These are phyloP conservation scores for Anniella stebbinsi DNA, from an alignment of 2,797 vertebrate genomes.

Conservation along the genomic window DNA sequence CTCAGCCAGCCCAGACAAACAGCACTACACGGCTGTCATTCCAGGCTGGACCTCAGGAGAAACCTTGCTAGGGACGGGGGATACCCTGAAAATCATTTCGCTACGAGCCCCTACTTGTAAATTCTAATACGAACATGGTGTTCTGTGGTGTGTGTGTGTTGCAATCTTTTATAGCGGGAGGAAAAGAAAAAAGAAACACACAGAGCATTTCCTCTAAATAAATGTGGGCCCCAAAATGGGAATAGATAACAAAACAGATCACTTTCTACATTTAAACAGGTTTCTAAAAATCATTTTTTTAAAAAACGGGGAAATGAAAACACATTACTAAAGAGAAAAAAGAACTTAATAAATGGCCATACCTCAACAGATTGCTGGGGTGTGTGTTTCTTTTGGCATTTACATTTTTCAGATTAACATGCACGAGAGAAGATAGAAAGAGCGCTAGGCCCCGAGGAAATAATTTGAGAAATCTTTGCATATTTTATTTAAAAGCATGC, in stretches of 20 bases:
- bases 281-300: constrained; percentile 18
- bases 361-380: constrained; percentile 75
- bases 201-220: constrained; percentile 38
- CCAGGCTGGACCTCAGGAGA: not conserved
- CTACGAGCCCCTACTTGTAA: not conserved
- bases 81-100: not conserved
- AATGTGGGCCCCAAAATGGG: constrained; percentile 41
- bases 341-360: constrained; percentile 75
- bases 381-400: constrained; percentile 70
- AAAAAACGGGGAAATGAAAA: constrained; percentile 43
- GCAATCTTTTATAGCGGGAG: constrained; percentile 53
- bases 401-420: constrained; percentile 85
- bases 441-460: constrained; percentile 78
- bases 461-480: constrained; percentile 86
- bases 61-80: not conserved
- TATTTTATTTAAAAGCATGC: constrained; percentile 86
- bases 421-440: constrained; percentile 78
- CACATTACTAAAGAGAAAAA: constrained; percentile 12
- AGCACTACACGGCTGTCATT: not conserved
- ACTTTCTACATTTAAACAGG: constrained; percentile 24
- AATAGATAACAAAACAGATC: constrained; percentile 50
- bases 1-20: not conserved
- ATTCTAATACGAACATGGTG: constrained; percentile 14
- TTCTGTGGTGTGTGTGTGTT: not conserved
- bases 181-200: constrained; percentile 33